A percentile compares a stretch with the other conserved stretches of the same genome.
Evolutionary conservation across 2,888 invertebrate species (phyloP).

Genomic region (Galerucella calmariensis): DNA sequence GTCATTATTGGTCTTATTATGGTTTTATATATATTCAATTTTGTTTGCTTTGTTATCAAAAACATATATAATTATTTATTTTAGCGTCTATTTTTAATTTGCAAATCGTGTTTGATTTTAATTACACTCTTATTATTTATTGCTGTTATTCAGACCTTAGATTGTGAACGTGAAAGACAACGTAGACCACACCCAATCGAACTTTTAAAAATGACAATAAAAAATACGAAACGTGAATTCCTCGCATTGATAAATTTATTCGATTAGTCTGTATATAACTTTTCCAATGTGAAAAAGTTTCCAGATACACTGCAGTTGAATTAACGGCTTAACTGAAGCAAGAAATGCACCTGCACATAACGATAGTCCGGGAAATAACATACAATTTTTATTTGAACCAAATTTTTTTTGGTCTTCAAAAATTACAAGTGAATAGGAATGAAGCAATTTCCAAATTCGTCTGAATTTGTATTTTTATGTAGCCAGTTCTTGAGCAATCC

Average conservation of each 20-base stretch:
- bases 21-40: too few species aligned
- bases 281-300: conserved; percentile 22
- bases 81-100: conserved; percentile 8
- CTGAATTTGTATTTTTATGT: too few species aligned
- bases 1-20: too few species aligned
- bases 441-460: too few species aligned
- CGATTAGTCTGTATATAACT: conserved; percentile 19
- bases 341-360: conserved; percentile 53
- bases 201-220: conserved; percentile 20
- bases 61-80: not conserved
- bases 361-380: conserved; percentile 15
- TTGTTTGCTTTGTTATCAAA: not conserved
- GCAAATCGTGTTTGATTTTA: not conserved
- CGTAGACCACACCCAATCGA: conserved; percentile 27
- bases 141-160: not conserved
- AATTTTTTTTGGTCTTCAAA: not conserved
- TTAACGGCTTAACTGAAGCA: conserved; percentile 53
- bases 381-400: not conserved
- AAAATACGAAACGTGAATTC: conserved; percentile 28
- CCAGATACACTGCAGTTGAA: conserved; percentile 36
- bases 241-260: conserved; percentile 26
- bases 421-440: not conserved
- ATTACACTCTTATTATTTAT: conserved; percentile 7
- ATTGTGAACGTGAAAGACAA: conserved; percentile 9
- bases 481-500: too few species aligned